These are phyloP conservation scores for Danio jaintianensis DNA, from an alignment of 2,797 vertebrate genomes.

Conservation along the genomic window DNA sequence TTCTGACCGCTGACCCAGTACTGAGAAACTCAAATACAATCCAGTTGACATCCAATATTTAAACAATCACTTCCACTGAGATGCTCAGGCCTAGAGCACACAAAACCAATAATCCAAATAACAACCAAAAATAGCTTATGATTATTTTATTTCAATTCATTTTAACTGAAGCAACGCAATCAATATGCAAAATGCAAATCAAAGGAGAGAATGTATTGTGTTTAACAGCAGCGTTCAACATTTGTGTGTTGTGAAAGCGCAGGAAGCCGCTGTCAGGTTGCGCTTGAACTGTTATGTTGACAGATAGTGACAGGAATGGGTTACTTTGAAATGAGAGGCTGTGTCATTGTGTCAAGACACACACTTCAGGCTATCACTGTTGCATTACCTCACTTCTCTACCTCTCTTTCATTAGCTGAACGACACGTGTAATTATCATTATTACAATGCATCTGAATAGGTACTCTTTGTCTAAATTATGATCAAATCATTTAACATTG, in stretches of 20 bases:
- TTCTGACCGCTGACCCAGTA: constrained; percentile 47
- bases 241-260: neutral
- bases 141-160: neutral
- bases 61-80: constrained; percentile 36
- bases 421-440: neutral
- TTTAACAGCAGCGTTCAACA: neutral
- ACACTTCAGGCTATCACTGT: constrained; percentile 4
- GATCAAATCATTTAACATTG: neutral
- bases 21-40: constrained; percentile 45
- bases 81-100: neutral
- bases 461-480: neutral
- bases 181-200: neutral
- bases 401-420: constrained; percentile 20
- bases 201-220: neutral
- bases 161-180: neutral
- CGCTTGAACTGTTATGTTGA: neutral
- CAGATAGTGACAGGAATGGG: constrained; percentile 44
- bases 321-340: constrained; percentile 37
- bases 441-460: constrained; percentile 2
- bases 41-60: constrained; percentile 52
- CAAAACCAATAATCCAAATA: constrained; percentile 1
- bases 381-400: neutral
- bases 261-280: constrained; percentile 10
- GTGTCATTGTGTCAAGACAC: constrained; percentile 29
- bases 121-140: neutral